Base-by-base conservation (phyloP, 2,888 invertebrate genomes). In the Mimachlamys varia region DNA sequence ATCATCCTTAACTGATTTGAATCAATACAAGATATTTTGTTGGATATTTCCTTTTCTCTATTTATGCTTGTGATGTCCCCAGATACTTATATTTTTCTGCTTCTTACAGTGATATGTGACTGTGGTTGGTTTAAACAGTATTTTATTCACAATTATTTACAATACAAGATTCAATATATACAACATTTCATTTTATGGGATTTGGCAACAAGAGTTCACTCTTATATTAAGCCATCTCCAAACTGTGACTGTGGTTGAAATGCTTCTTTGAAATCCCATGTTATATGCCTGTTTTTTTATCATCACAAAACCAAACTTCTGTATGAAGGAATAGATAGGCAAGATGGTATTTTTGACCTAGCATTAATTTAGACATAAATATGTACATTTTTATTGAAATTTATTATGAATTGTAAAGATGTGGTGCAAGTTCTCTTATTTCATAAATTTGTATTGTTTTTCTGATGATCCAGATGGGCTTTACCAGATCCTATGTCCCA, bases 401-500 rank as follows among this genome's bases (percentile, higher is more conserved):
- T 44, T 44, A 44, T 7, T 44, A 44, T 44, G 44, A 5, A 44
- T 7, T 44, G 7, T 53, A 53, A 53, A 12, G 53, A 53, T 17
- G 5, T 53, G 53, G 19, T 53, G 53, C 15, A 4, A 58, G 22
- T 76, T 62, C 10, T 62, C 13, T 76, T 76, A 76, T 33, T 76
- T 33, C 13, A 13, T 15, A 76, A 15, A 10, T 76, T 76, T 76
- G 19, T 3, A 58, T 3, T 58, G 10, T 19, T 58, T 58, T 58
- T 91, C n/a, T n/a, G n/a, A 87, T 90, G 76, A 93, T 93, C n/a
- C 95, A 98, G 98, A 97, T 99, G 99, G 99, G 99, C 99, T 10
- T 96, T 99, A 91, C 99, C 99, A 0, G 98, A 98, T 94, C 98
- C 98, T 96, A 99, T 99, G 99, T 99, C 99, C 10, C 99, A 99